phyloP scores from a whole-genome alignment of 2,113 vertebrate genomes.

The Saccopteryx bilineata region DNA sequence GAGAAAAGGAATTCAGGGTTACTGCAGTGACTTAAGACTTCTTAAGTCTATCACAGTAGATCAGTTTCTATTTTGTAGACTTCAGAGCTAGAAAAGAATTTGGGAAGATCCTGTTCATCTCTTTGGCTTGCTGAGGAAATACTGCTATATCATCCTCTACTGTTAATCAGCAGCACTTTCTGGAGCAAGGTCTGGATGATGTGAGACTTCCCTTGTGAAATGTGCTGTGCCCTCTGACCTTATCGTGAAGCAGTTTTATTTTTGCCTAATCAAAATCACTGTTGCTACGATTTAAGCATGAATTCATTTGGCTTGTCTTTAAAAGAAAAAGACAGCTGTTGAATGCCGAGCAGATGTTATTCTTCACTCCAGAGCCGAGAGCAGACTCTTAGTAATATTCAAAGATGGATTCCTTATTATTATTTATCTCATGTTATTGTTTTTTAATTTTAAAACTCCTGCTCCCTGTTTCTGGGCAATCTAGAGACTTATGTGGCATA shows the following conservation, averaged over 20 bases:
- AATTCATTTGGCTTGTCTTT: constrained; percentile 56
- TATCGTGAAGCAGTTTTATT: constrained; percentile 35
- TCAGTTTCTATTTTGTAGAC: constrained; percentile 56
- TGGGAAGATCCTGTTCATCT: background rate
- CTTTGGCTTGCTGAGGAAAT: constrained; percentile 37
- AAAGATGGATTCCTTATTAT: constrained; percentile 32
- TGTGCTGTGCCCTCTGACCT: background rate
- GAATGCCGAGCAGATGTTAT: constrained; percentile 42
- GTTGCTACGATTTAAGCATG: constrained; percentile 21
- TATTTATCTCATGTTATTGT: background rate
- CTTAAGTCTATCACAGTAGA: background rate
- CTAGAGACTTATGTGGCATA: background rate
- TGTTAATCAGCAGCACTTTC: background rate
- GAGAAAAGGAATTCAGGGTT: constrained; percentile 1
- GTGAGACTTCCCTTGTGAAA: background rate
- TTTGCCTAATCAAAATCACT: constrained; percentile 12
- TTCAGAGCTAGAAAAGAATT: background rate
- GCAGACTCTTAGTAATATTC: background rate
- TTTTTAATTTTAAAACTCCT: constrained; percentile 5
- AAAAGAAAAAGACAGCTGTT: constrained; percentile 35
- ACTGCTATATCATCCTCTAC: background rate
- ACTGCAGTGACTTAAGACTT: constrained; percentile 9
- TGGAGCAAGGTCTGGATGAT: background rate
- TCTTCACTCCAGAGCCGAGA: background rate
- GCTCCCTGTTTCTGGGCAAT: background rate